A percentile compares a stretch with the other conserved stretches of the same genome.
These are phyloP conservation scores for Dendrocopos noguchii DNA, from an alignment of 2,113 vertebrate species.

Conservation along the genomic window DNA sequence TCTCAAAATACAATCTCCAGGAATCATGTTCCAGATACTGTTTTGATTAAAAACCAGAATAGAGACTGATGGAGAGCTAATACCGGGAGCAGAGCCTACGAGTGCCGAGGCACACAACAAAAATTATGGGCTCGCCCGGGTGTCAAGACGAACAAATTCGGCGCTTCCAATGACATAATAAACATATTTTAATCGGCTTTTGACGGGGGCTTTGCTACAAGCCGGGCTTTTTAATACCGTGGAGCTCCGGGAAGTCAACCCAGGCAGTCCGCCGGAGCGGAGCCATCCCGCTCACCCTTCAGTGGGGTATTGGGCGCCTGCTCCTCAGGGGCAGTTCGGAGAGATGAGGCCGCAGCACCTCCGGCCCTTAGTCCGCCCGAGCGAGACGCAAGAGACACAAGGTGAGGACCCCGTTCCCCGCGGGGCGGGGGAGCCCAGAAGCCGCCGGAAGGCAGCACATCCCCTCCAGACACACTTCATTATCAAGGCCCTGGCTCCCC, in stretches of 20 bases:
- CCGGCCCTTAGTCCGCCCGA: too few relatives aligned
- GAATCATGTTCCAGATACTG: conserved; percentile 86
- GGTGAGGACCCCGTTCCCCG: not conserved
- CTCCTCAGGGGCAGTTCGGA: not conserved
- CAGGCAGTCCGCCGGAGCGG: not conserved
- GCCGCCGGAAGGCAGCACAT: too few relatives aligned
- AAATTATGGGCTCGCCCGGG: not conserved
- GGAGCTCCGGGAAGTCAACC: not conserved
- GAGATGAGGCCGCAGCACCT: not conserved
- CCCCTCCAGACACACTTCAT: not conserved
- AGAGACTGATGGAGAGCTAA: conserved; percentile 67
- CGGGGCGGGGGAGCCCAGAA: too few relatives aligned
- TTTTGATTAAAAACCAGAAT: conserved; percentile 86
- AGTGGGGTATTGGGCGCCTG: not conserved
- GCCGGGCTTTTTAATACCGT: not conserved
- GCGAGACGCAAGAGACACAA: not conserved
- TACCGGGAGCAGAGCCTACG: not conserved
- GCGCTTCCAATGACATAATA: not conserved
- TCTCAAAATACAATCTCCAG: conserved; percentile 83
- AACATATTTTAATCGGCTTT: not conserved
- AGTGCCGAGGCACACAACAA: not conserved
- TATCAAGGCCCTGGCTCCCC: not conserved
- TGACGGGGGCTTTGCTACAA: not conserved
- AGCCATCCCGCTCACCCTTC: not conserved
- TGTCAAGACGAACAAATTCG: not conserved